Conservation (phyloP, 2,113 vertebrate genomes). For the Pelusios castaneus region DNA sequence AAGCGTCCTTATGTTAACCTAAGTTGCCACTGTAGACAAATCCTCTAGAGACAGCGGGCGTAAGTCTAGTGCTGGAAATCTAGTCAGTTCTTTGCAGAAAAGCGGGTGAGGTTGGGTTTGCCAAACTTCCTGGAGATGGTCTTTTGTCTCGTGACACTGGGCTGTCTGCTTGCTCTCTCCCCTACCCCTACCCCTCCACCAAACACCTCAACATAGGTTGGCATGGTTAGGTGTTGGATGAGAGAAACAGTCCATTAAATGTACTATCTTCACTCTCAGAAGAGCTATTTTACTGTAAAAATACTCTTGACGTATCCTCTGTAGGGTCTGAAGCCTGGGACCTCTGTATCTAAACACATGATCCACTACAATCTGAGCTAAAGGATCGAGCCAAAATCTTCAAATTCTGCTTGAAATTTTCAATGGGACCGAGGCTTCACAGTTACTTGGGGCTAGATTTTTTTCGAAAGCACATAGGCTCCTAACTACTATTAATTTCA, state of each 20-base stretch:
- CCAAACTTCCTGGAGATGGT: not conserved
- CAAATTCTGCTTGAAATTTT: not conserved
- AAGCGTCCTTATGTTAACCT: too few species aligned
- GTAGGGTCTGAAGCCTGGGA: not conserved
- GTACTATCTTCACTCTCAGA: not conserved
- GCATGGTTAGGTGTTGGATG: not conserved
- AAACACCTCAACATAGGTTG: not conserved
- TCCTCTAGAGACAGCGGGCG: not conserved
- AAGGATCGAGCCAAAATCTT: not conserved
- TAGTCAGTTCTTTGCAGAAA: not conserved
- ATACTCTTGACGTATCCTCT: not conserved
- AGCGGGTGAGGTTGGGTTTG: fast-evolving
- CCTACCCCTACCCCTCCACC: not conserved
- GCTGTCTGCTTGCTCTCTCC: not conserved
- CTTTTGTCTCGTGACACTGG: not conserved
- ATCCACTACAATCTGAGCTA: not conserved
- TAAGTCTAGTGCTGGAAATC: not conserved
- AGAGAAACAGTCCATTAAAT: not conserved
- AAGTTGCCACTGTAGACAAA: too few species aligned
- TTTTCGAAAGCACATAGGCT: not conserved
- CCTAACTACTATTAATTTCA: not conserved
- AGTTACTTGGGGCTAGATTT: not conserved
- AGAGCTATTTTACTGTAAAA: not conserved
- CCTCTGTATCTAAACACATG: not conserved
- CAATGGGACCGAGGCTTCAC: not conserved